Evolutionary conservation across 1,140 invertebrate species (phyloP).

Genomic region (Melanaphis sacchari): DNA sequence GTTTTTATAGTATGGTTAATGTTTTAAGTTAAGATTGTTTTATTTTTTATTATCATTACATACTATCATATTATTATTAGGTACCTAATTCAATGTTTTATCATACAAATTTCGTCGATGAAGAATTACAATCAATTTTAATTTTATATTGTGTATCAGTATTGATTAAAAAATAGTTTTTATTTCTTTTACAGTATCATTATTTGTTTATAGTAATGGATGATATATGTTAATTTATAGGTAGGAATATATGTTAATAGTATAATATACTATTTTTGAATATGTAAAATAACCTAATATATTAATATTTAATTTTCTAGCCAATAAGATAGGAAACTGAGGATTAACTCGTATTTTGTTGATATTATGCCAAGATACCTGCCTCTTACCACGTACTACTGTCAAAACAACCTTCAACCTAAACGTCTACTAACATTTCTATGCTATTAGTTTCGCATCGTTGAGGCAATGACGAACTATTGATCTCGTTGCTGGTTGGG

Average conservation of each 20-base stretch:
- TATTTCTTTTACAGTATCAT: not conserved
- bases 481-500: constrained; percentile 2
- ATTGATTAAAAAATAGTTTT: not conserved
- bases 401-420: constrained; percentile 1
- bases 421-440: constrained; percentile 3
- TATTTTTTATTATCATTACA: not conserved
- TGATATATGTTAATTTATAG: not conserved
- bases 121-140: not conserved
- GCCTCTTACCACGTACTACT: not conserved
- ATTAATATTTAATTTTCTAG: not conserved
- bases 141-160: not conserved
- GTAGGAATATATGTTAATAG: no score
- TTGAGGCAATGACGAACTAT: constrained; percentile 28
- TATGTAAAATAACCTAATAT: not conserved
- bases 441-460: constrained; percentile 5
- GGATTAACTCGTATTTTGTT: not conserved
- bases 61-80: no score
- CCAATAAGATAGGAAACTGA: not conserved
- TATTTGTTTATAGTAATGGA: not conserved
- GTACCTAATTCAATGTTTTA: not conserved
- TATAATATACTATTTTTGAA: no score
- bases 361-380: not conserved
- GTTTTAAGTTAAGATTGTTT: not conserved
- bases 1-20: not conserved
- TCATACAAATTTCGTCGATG: not conserved